Percentiles rank a stretch among this genome's conserved stretches.
phyloP scores from a whole-genome alignment of 2,888 invertebrate species.

The Trachelus iudaicus region DNA sequence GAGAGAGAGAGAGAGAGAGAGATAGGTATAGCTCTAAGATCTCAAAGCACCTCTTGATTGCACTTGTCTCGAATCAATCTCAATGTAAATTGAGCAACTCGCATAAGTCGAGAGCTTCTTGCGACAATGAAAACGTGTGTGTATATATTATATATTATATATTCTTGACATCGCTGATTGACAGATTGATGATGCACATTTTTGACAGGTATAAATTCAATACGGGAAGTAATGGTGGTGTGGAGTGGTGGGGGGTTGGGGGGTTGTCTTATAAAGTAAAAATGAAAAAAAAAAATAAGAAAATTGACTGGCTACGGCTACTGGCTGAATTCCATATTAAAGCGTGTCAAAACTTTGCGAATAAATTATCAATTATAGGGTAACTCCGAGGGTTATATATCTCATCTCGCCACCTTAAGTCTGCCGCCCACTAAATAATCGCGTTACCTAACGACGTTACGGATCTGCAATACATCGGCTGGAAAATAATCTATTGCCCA shows the following conservation, averaged over 20 bases:
- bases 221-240: not conserved
- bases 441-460: slow-evolving; percentile 34
- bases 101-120: slow-evolving; percentile 24
- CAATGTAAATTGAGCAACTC: slow-evolving; percentile 63
- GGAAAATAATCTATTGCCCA: slow-evolving; percentile 23
- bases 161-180: not conserved
- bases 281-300: not conserved
- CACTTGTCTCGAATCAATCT: slow-evolving; percentile 65
- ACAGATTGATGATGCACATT: not conserved
- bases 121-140: not conserved
- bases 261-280: not conserved
- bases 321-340: slow-evolving; percentile 15
- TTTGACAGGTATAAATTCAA: not conserved
- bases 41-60: slow-evolving; percentile 62
- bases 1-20: not conserved
- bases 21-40: slow-evolving; percentile 13
- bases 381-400: slow-evolving; percentile 33
- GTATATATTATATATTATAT: not conserved
- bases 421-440: slow-evolving; percentile 38
- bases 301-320: slow-evolving; percentile 16
- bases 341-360: slow-evolving; percentile 38
- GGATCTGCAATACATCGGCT: slow-evolving; percentile 32
- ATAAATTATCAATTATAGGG: slow-evolving; percentile 44
- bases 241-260: no score
- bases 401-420: slow-evolving; percentile 29